Percentiles rank a stretch among this genome's conserved stretches.
Conservation (phyloP, 1,140 invertebrate genomes). For the Globodera rostochiensis region DNA sequence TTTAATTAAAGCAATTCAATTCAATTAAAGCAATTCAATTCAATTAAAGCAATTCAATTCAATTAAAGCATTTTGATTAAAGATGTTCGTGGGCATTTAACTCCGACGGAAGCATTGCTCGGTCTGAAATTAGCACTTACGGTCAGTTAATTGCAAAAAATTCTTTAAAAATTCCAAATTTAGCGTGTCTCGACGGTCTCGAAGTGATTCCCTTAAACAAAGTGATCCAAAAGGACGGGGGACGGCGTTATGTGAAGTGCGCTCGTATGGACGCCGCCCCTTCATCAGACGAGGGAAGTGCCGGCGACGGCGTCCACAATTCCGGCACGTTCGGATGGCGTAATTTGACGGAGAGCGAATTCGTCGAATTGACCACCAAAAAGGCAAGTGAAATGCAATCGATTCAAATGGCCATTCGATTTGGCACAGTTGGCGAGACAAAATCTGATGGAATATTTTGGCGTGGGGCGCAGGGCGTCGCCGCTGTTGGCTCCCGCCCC, state of each 20-base stretch:
- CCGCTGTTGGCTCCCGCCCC: neutral
- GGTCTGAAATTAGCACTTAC: conserved; percentile 26
- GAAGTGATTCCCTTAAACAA: conserved; percentile 40
- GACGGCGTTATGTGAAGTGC: conserved; percentile 37
- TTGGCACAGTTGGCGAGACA: conserved; percentile 35
- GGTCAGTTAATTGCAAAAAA: conserved; percentile 20
- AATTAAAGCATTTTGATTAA: neutral
- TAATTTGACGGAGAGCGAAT: conserved; percentile 34
- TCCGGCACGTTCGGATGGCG: conserved; percentile 27
- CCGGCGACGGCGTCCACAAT: neutral
- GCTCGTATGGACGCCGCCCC: neutral
- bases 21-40: no score
- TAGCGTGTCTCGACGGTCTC: conserved; percentile 37
- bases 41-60: no score
- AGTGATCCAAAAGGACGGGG: conserved; percentile 35
- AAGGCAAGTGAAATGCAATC: conserved; percentile 3
- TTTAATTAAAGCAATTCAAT: no score
- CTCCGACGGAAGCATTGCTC: conserved; percentile 32
- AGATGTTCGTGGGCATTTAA: conserved; percentile 35
- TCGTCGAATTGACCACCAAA: conserved; percentile 36
- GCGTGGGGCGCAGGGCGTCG: conserved; percentile 19
- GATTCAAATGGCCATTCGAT: neutral
- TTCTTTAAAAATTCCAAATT: conserved; percentile 15
- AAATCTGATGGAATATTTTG: conserved; percentile 39
- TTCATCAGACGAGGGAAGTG: neutral